phyloP scores from a whole-genome alignment of 2,888 invertebrate species.

The Chloroclystis v-ata region DNA sequence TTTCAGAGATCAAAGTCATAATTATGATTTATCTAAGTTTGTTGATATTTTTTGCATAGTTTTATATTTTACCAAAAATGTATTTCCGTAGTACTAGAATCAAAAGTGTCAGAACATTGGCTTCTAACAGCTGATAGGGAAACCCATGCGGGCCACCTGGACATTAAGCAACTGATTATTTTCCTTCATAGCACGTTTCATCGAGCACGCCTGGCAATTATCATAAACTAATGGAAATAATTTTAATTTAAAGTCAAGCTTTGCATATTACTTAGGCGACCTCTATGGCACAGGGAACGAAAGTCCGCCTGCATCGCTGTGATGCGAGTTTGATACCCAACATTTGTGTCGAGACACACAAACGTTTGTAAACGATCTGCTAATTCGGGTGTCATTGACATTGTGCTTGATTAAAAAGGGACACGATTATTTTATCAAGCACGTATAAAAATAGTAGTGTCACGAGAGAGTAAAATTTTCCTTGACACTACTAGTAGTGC shows the following conservation, averaged over 20 bases:
- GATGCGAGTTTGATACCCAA: too few species aligned
- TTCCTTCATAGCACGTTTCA: conserved; percentile 20
- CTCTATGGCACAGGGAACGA: too few species aligned
- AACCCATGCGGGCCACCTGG: conserved; percentile 27
- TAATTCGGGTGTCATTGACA: too few species aligned
- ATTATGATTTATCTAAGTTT: conserved; percentile 10
- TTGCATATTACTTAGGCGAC: not conserved
- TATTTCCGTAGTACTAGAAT: conserved; percentile 17
- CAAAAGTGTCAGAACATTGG: conserved; percentile 17
- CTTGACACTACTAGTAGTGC: too few species aligned
- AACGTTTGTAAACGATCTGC: too few species aligned
- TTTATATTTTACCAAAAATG: not conserved
- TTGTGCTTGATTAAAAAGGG: too few species aligned
- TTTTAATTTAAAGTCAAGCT: not conserved
- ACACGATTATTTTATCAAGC: too few species aligned
- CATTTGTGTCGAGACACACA: too few species aligned
- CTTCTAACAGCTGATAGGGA: conserved; percentile 19
- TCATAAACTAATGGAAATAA: conserved; percentile 1
- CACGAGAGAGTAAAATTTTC: too few species aligned
- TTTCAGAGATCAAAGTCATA: conserved; percentile 11
- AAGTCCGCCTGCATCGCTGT: too few species aligned
- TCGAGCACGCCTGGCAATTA: conserved; percentile 15
- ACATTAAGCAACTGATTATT: conserved; percentile 18
- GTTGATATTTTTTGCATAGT: not conserved
- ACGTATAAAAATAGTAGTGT: too few species aligned